A percentile compares a stretch with the other conserved stretches of the same genome.
Conservation (phyloP, 2,797 vertebrate genomes). For the Denticeps clupeoides region DNA sequence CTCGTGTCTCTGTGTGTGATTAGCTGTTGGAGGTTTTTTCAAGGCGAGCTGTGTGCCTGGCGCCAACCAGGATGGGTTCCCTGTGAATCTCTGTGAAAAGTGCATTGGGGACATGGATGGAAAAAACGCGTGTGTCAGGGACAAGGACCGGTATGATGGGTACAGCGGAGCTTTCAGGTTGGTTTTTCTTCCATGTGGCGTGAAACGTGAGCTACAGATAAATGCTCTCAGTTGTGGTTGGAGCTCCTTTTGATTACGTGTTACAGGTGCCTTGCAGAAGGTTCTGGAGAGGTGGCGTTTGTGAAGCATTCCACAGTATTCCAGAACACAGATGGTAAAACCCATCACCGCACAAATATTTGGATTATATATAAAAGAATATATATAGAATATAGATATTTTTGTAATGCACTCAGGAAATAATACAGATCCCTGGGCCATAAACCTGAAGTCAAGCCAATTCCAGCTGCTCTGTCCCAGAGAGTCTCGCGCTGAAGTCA, state of each 20-base stretch:
- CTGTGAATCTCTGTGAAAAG: constrained; percentile 64
- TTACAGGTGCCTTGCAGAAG: constrained; percentile 70
- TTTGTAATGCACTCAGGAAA: constrained; percentile 72
- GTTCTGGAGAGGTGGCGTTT: constrained; percentile 82
- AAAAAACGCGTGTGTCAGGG: constrained; percentile 68
- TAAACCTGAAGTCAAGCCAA: constrained; percentile 52
- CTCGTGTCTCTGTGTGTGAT: neutral
- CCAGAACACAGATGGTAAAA: constrained; percentile 82
- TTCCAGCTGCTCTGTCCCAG: constrained; percentile 85
- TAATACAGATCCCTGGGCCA: constrained; percentile 64
- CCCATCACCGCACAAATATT: too few relatives aligned
- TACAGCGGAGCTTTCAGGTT: constrained; percentile 91
- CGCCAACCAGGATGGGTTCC: constrained; percentile 60
- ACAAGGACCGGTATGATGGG: constrained; percentile 73
- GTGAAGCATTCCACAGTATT: constrained; percentile 84
- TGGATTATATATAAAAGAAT: neutral
- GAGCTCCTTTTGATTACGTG: constrained; percentile 8
- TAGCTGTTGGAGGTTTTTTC: constrained; percentile 80
- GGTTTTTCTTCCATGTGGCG: neutral
- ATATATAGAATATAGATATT: neutral
- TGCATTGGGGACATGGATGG: constrained; percentile 72
- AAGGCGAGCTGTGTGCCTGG: constrained; percentile 79
- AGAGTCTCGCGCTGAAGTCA: constrained; percentile 67
- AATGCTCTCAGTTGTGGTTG: neutral
- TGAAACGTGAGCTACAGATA: neutral